Conservation (phyloP, 2,888 invertebrate genomes). For the Drosophila greeni region DNA sequence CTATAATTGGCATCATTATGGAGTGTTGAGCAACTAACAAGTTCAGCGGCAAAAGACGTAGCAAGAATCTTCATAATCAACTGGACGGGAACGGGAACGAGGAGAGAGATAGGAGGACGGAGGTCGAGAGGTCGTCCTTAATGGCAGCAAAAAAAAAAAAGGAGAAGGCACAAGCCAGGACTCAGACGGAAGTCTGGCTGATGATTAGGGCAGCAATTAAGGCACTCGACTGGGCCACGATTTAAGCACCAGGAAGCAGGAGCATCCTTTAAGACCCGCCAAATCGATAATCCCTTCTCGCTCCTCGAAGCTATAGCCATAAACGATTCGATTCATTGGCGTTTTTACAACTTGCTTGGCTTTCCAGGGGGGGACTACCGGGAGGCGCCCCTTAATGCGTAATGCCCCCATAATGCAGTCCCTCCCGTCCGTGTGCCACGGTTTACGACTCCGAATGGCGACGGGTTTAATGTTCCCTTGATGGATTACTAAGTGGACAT, state of each 20-base stretch:
- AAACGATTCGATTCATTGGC: conserved; percentile 52
- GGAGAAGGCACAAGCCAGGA: neutral
- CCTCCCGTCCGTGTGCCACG: conserved; percentile 24
- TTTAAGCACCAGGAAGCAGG: conserved; percentile 8
- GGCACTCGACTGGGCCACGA: conserved; percentile 53
- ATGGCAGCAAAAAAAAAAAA: conserved; percentile 10
- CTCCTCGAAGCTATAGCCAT: conserved; percentile 28
- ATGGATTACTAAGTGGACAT: conserved; percentile 58
- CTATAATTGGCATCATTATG: conserved; percentile 78
- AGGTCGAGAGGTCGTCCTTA: conserved; percentile 18
- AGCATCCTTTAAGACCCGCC: conserved; percentile 15
- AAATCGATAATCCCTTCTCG: conserved; percentile 53
- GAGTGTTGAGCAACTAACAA: conserved; percentile 72
- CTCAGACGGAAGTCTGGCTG: conserved; percentile 46
- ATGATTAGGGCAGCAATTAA: conserved; percentile 70
- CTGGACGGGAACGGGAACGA: conserved; percentile 40
- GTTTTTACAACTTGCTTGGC: conserved; percentile 58
- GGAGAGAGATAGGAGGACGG: too few relatives aligned
- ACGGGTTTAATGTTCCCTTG: conserved; percentile 50
- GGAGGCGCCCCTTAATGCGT: conserved; percentile 46
- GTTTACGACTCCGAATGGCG: conserved; percentile 53
- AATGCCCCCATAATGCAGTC: conserved; percentile 59
- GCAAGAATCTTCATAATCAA: conserved; percentile 64
- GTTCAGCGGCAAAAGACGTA: conserved; percentile 47
- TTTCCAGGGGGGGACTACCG: conserved; percentile 7